A percentile compares a stretch with the other conserved stretches of the same genome.
phyloP scores from a whole-genome alignment of 2,888 invertebrate genomes.

The Drosophila fungiperda region DNA sequence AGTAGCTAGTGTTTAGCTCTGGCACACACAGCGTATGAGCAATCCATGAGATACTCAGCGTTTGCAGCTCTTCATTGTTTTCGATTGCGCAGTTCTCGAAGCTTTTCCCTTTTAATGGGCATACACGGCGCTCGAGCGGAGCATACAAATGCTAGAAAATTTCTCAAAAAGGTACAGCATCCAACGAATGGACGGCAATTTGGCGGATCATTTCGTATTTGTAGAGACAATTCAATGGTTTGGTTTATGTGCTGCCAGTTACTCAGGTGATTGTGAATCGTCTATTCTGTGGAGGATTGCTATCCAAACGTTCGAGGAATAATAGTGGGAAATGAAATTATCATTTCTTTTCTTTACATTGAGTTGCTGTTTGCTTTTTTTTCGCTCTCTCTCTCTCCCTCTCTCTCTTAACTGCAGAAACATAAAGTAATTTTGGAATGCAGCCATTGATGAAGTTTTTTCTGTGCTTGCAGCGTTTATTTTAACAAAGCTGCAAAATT shows the following conservation, averaged over 20 bases:
- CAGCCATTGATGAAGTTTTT: conserved; percentile 35
- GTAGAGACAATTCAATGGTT: conserved; percentile 55
- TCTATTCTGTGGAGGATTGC: conserved; percentile 43
- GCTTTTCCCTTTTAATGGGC: conserved; percentile 55
- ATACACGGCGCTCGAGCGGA: conserved; percentile 39
- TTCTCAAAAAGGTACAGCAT: conserved; percentile 36
- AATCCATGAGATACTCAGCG: conserved; percentile 32
- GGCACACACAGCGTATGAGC: conserved; percentile 45
- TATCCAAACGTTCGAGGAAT: conserved; percentile 20
- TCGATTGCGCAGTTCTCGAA: conserved; percentile 26
- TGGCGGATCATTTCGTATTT: conserved; percentile 34
- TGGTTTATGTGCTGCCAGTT: conserved; percentile 37
- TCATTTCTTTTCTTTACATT: conserved; percentile 34
- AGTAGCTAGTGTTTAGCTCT: conserved; percentile 14
- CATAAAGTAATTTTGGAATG: conserved; percentile 32
- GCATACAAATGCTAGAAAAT: conserved; percentile 61
- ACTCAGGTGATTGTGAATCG: conserved; percentile 58
- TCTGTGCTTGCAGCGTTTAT: conserved; percentile 6
- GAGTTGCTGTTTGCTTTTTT: conserved; percentile 5
- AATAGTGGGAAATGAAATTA: conserved; percentile 40
- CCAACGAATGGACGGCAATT: conserved; percentile 49
- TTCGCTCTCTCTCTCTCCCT: not conserved
- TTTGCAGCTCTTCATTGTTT: conserved; percentile 43
- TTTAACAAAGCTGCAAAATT: conserved; percentile 26
- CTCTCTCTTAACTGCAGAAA: conserved; percentile 13